Conservation (phyloP, 1,140 invertebrate genomes). For the Pseudomyrmex flavicornis region DNA sequence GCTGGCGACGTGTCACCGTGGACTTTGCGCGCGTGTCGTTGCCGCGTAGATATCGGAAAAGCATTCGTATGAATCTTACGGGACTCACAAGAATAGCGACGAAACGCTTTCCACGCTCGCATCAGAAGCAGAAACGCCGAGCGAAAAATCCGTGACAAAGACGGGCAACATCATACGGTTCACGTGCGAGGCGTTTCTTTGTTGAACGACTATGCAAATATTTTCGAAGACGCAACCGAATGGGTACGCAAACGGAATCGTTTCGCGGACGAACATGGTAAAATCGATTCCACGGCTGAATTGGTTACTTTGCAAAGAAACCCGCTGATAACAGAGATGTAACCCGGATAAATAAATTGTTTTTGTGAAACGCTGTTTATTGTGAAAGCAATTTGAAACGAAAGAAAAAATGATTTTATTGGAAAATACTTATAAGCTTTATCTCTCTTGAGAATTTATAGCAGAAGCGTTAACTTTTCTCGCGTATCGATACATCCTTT, state of each 20-base stretch:
- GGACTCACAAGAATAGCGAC: conserved; percentile 24
- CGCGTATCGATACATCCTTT: background rate
- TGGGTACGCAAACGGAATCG: conserved; percentile 45
- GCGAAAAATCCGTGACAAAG: conserved; percentile 55
- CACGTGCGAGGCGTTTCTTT: conserved; percentile 34
- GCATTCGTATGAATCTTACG: conserved; percentile 50
- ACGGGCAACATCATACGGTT: conserved; percentile 32
- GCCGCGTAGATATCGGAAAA: conserved; percentile 56
- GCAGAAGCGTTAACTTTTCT: background rate
- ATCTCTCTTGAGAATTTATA: conserved; percentile 11
- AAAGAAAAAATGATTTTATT: conserved; percentile 23
- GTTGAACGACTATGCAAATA: conserved; percentile 59
- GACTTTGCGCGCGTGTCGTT: conserved; percentile 7
- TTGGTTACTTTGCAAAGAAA: conserved; percentile 42
- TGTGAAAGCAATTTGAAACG: conserved; percentile 2
- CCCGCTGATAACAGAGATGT: conserved; percentile 20
- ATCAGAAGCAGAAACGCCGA: conserved; percentile 27
- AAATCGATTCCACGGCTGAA: conserved; percentile 42
- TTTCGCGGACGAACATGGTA: conserved; percentile 17
- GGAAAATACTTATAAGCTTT: background rate
- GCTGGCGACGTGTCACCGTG: background rate
- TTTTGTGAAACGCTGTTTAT: conserved; percentile 11
- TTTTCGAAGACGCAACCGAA: conserved; percentile 54
- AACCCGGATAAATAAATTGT: conserved; percentile 17
- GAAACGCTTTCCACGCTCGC: conserved; percentile 38